A percentile compares a stretch with the other conserved stretches of the same genome.
These are phyloP conservation scores for Helobdella robusta DNA, from an alignment of 2,888 invertebrate genomes.

Conservation along the genomic window DNA sequence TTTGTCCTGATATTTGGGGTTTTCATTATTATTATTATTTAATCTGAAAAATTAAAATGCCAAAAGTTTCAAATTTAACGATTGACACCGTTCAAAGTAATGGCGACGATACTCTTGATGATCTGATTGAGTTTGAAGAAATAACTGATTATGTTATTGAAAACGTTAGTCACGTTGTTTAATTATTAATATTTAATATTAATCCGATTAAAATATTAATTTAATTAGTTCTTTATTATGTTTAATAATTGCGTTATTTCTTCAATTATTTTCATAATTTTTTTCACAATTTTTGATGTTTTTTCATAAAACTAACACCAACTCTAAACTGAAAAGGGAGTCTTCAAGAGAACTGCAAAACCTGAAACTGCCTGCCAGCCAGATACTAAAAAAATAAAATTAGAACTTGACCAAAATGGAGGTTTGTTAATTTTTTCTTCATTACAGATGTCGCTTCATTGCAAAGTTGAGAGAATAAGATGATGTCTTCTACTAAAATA, in stretches of 20 bases:
- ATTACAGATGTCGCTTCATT: no score
- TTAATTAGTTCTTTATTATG: no score
- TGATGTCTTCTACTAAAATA: no score
- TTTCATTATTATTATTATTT: no score
- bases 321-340: constrained; percentile 1
- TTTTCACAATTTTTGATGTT: not conserved
- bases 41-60: no score
- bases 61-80: no score
- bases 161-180: not conserved
- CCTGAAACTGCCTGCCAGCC: not conserved
- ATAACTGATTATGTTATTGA: constrained; percentile 19
- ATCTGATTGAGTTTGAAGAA: constrained; percentile 19
- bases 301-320: no score
- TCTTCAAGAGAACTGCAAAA: not conserved
- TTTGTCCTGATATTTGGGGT: no score
- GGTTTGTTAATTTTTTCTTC: no score
- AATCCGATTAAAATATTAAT: no score
- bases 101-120: constrained; percentile 6
- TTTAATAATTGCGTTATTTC: not conserved
- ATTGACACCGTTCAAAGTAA: no score
- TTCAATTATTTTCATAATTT: not conserved
- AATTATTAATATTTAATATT: not conserved
- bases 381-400: not conserved
- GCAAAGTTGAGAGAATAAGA: no score
- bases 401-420: not conserved